Percentiles rank a stretch among this genome's conserved stretches.
These are phyloP conservation scores for Alcis repandata DNA, from an alignment of 2,888 invertebrate genomes.

Conservation along the genomic window DNA sequence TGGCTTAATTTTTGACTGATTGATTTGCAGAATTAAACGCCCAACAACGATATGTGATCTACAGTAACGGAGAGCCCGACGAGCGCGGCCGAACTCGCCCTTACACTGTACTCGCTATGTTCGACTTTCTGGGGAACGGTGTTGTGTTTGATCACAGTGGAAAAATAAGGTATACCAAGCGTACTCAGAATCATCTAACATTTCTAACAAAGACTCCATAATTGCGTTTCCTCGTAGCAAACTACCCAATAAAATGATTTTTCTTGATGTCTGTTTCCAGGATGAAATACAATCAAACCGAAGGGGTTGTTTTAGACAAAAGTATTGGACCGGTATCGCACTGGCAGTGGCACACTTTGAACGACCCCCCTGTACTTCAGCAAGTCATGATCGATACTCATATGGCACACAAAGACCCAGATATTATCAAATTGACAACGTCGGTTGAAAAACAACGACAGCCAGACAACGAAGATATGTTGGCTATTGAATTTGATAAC, in stretches of 20 bases:
- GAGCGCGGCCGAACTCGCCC: constrained; percentile 71
- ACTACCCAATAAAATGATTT: too few relatives aligned
- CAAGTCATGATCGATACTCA: constrained; percentile 81
- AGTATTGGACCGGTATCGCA: constrained; percentile 75
- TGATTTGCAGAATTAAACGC: constrained; percentile 70
- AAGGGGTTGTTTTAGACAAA: constrained; percentile 78
- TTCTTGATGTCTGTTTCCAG: constrained; percentile 62
- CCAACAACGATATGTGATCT: constrained; percentile 75
- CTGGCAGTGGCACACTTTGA: constrained; percentile 82
- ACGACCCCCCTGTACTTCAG: constrained; percentile 78
- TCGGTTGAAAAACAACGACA: constrained; percentile 51
- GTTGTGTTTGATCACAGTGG: constrained; percentile 79
- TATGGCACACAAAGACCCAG: constrained; percentile 73
- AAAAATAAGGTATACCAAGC: constrained; percentile 80
- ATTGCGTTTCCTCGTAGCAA: too few relatives aligned
- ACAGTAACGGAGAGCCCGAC: constrained; percentile 75
- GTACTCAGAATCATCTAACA: too few relatives aligned
- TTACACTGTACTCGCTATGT: constrained; percentile 72
- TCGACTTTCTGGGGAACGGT: constrained; percentile 79
- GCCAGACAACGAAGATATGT: constrained; percentile 76
- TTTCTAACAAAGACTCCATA: too few relatives aligned
- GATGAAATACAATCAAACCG: constrained; percentile 81
- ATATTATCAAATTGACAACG: constrained; percentile 66
- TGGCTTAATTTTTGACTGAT: too few relatives aligned
- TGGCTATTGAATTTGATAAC: constrained; percentile 79